Percentiles rank a stretch among this genome's conserved stretches.
phyloP scores from a whole-genome alignment of 2,113 vertebrate species.

The Vicugna pacos region DNA sequence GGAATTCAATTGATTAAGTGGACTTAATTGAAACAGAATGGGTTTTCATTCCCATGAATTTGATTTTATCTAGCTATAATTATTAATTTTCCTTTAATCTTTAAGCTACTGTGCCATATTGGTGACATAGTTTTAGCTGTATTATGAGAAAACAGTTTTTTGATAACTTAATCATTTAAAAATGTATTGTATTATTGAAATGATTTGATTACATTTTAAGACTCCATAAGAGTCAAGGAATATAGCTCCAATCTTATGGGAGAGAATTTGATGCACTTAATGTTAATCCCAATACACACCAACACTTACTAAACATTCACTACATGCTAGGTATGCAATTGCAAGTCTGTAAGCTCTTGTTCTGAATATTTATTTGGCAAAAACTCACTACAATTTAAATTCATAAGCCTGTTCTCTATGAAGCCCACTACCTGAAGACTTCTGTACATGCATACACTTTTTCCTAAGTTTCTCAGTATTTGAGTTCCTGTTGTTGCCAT shows the following conservation, averaged over 20 bases:
- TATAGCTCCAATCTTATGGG: neutral
- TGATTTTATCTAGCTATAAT: slow-evolving; percentile 42
- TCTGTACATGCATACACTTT: neutral
- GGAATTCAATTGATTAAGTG: slow-evolving; percentile 48
- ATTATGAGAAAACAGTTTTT: neutral
- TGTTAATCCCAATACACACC: neutral
- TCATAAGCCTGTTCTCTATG: neutral
- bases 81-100: neutral
- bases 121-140: slow-evolving; percentile 25
- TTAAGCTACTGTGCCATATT: slow-evolving; percentile 8
- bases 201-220: slow-evolving; percentile 5
- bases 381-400: neutral
- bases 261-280: neutral
- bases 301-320: neutral
- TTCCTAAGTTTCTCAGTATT: neutral
- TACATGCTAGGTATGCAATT: neutral
- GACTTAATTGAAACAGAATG: slow-evolving; percentile 50
- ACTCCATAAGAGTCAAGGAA: neutral
- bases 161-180: slow-evolving; percentile 42
- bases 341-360: neutral
- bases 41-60: slow-evolving; percentile 41
- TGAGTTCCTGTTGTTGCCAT: neutral
- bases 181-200: neutral
- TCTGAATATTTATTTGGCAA: slow-evolving; percentile 50
- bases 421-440: neutral